Base-by-base conservation (phyloP, 2,113 vertebrate genomes). In the Hemiscyllium ocellatum region DNA sequence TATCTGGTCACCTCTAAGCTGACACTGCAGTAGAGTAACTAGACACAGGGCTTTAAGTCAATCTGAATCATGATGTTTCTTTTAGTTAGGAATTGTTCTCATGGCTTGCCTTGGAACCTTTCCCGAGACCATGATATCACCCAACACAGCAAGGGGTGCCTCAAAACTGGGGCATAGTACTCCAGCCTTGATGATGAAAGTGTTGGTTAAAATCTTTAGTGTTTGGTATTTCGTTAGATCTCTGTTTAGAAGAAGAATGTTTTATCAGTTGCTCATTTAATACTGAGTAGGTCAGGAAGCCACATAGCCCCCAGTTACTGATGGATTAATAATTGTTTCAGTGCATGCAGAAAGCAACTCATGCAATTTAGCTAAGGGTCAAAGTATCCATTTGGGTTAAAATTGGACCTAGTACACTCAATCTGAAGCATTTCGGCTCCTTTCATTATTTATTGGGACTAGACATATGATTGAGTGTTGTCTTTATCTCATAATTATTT, bases 281-380 rank as follows among this genome's bases (percentile, higher is more conserved):
- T 47, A 47, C 61, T 42, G 37, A 69, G 68, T 65, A 94, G 66
- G 69, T 20, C 65, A 94, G 37, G 65, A 42, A 37, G 1, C 91
- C 91, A 37, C 66, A 69, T 22, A 69, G 37, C 37, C 22, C 2
- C 91, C 42, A 69, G 69, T 94, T 42, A 94, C n/a, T 66, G 20
- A 94, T 19, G n/a, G 91, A 94, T 22, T n/a, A 69, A 24, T 94
- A 69, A 94, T 94, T 94, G 66, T 68, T 94, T 94, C 91, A 94
- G n/a, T 94, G 65, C 37, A 47, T 69, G 37, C 91, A 70, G 66
- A 65, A 94, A 69, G 66, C 66, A 69, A 47, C 66, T 42, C 24
- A 94, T 94, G 19, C 13, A 26, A 37, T 47, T 94, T 37, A 68
- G 91, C 66, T 22, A 94, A 68, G 66, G 91, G 91, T 94, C 65